Evolutionary conservation across 2,797 vertebrate genomes (phyloP).

Genomic region (Helarctos malayanus): DNA sequence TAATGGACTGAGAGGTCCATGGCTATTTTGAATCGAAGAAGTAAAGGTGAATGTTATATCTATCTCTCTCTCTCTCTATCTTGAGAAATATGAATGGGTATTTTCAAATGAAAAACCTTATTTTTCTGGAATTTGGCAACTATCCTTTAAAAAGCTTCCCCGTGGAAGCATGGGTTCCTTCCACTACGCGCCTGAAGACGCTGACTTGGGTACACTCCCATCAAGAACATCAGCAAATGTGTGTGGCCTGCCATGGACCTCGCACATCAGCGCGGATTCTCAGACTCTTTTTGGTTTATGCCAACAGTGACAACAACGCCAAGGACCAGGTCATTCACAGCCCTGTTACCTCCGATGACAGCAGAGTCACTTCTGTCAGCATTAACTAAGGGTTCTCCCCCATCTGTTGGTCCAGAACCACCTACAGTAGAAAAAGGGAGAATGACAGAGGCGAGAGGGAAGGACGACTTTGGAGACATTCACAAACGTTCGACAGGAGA

Average conservation of each 20-base stretch:
- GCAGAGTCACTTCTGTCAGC: constrained; percentile 93
- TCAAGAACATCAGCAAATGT: neutral
- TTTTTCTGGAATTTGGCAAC: neutral
- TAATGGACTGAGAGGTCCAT: neutral
- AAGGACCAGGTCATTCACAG: neutral
- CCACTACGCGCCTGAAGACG: neutral
- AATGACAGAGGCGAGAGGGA: constrained; percentile 64
- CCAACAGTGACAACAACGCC: neutral
- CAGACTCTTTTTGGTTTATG: neutral
- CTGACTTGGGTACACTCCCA: neutral
- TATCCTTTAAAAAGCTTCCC: neutral
- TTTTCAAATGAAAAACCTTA: neutral
- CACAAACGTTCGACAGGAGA: neutral
- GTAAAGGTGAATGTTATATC: neutral
- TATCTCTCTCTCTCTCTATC: neutral
- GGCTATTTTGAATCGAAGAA: neutral
- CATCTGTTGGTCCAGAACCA: constrained; percentile 92
- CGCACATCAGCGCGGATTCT: neutral
- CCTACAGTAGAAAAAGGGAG: constrained; percentile 89
- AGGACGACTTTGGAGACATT: neutral
- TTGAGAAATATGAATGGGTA: neutral
- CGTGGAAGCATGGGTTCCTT: neutral
- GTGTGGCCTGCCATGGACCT: neutral
- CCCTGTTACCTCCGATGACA: constrained; percentile 95
- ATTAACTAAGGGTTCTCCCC: constrained; percentile 92